phyloP scores from a whole-genome alignment of 2,797 vertebrate genomes.

The Orestias chungarensis region DNA sequence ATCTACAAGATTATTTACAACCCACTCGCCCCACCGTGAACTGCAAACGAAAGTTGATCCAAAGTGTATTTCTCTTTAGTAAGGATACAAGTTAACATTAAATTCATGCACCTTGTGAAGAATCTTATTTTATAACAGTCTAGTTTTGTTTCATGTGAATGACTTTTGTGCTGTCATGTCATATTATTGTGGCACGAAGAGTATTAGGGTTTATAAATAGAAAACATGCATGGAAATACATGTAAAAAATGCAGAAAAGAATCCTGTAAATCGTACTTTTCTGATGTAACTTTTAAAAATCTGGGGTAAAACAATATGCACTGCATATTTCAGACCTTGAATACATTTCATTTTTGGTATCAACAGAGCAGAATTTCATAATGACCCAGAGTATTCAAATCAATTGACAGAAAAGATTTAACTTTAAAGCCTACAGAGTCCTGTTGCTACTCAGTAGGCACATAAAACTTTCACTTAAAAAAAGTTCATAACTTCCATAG shows the following conservation, averaged over 20 bases:
- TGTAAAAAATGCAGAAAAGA: not conserved
- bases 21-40: no score
- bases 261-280: not conserved
- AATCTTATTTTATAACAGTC: not conserved
- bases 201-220: not conserved
- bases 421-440: not conserved
- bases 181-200: not conserved
- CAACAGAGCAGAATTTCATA: not conserved
- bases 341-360: not conserved
- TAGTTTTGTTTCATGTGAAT: not conserved
- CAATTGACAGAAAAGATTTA: not conserved
- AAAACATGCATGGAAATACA: not conserved
- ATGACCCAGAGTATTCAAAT: not conserved
- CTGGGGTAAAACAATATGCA: not conserved
- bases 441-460: constrained; percentile 11
- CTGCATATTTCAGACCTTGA: not conserved
- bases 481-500: constrained; percentile 36
- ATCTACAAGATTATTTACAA: no score
- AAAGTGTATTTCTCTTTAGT: not conserved
- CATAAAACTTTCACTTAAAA: constrained; percentile 4
- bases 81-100: not conserved
- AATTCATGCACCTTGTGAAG: not conserved
- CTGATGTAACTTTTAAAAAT: not conserved
- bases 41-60: not conserved
- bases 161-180: not conserved